phyloP scores from a whole-genome alignment of 2,888 invertebrate species.

The Trachelus stipa region DNA sequence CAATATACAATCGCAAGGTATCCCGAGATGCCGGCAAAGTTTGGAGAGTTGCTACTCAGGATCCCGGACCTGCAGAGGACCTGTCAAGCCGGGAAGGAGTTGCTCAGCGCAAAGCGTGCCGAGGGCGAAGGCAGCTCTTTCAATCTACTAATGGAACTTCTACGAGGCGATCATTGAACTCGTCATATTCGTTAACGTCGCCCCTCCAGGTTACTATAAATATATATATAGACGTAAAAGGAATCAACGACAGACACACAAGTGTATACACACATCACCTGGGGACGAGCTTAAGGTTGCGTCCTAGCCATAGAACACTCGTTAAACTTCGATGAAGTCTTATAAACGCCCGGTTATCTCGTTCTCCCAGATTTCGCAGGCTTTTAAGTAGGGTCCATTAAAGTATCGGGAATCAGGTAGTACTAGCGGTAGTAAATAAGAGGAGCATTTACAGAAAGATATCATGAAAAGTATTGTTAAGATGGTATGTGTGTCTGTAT shows the following conservation, averaged over 20 bases:
- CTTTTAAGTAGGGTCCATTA: conserved; percentile 49
- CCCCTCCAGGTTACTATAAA: conserved; percentile 27
- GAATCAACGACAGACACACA: background rate
- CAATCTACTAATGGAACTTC: conserved; percentile 94
- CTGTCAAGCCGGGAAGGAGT: conserved; percentile 95
- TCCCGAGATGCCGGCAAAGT: conserved; percentile 93
- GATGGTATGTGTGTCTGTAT: conserved; percentile 11
- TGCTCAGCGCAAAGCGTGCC: conserved; percentile 88
- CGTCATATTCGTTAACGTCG: conserved; percentile 20
- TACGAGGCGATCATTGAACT: conserved; percentile 89
- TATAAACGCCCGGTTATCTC: background rate
- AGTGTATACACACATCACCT: background rate
- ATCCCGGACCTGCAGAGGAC: conserved; percentile 96
- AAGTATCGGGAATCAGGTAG: conserved; percentile 59
- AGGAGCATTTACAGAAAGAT: conserved; percentile 20
- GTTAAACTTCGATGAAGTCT: background rate
- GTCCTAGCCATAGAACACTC: background rate
- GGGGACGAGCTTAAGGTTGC: background rate
- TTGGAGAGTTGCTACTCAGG: conserved; percentile 90
- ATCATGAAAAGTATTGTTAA: conserved; percentile 22
- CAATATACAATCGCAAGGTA: conserved; percentile 92
- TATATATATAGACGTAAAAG: background rate
- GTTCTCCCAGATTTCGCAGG: conserved; percentile 52
- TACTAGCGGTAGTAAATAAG: conserved; percentile 47
- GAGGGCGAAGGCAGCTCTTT: conserved; percentile 85